These are phyloP conservation scores for Leucophenga montana DNA, from an alignment of 2,888 invertebrate species.

Conservation along the genomic window DNA sequence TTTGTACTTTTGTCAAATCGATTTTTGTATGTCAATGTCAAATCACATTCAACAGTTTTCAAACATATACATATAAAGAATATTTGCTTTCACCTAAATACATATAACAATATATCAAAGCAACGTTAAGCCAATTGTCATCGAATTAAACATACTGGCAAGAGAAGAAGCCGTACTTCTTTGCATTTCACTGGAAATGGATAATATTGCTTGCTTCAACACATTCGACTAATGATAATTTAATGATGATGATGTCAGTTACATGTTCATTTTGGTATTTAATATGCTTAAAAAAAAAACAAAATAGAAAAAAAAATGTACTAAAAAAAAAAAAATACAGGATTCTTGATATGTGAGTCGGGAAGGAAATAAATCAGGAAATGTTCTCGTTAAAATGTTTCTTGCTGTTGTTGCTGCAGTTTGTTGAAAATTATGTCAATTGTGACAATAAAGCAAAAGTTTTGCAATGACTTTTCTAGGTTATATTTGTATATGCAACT, in stretches of 20 bases:
- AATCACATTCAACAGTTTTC: too few species aligned
- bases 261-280: not conserved
- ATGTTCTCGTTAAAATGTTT: not conserved
- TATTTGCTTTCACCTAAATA: too few species aligned
- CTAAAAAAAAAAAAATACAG: too few species aligned
- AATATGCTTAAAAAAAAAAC: not conserved
- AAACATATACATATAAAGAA: too few species aligned
- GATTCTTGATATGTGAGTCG: too few species aligned
- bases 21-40: too few species aligned
- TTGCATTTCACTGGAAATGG: too few species aligned
- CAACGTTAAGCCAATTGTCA: not conserved
- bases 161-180: not conserved
- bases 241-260: conserved; percentile 1
- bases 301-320: too few species aligned
- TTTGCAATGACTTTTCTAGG: not conserved
- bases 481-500: not conserved
- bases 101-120: not conserved
- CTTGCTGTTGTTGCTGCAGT: not conserved
- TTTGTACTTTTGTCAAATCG: too few species aligned
- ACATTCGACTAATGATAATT: not conserved
- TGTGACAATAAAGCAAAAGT: conserved; percentile 18
- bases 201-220: not conserved
- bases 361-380: too few species aligned
- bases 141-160: not conserved
- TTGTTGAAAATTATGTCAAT: conserved; percentile 1